Conservation (phyloP, 2,888 invertebrate species). For the Stictocephala bisonia region DNA sequence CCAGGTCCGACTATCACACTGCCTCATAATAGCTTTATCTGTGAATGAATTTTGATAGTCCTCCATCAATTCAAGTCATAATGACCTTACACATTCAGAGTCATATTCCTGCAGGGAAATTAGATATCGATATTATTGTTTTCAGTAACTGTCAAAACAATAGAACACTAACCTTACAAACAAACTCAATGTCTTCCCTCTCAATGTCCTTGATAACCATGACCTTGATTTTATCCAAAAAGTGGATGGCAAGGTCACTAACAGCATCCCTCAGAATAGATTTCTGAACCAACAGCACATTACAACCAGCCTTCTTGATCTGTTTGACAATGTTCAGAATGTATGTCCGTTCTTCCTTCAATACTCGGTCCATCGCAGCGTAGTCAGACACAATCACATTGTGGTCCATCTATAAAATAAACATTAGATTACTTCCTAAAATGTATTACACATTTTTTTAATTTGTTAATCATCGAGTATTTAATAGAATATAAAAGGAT, state of each 20-base stretch:
- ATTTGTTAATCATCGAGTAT: no score
- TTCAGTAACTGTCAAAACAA: no score
- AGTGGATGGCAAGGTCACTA: slow-evolving; percentile 96
- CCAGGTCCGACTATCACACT: no score
- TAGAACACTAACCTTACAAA: slow-evolving; percentile 83
- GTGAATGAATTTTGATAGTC: no score
- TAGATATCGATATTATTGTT: no score
- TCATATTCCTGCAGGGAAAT: no score
- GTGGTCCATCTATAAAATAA: slow-evolving; percentile 84
- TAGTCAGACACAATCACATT: slow-evolving; percentile 97
- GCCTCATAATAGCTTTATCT: no score
- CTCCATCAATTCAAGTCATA: no score
- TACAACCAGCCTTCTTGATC: slow-evolving; percentile 98
- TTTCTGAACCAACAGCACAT: slow-evolving; percentile 92
- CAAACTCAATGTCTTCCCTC: slow-evolving; percentile 97
- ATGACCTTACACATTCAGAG: no score
- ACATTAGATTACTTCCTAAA: slow-evolving; percentile 1
- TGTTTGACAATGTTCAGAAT: slow-evolving; percentile 98
- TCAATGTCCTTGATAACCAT: slow-evolving; percentile 99
- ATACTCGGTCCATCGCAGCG: slow-evolving; percentile 98
- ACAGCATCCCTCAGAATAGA: slow-evolving; percentile 88
- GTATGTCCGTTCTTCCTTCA: slow-evolving; percentile 97
- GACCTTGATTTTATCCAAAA: slow-evolving; percentile 98
- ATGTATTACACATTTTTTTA: no score
- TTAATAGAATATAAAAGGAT: no score